Evolutionary conservation across 2,113 vertebrate species (phyloP), one percentile per base, ranked within the genome.

Genomic region (Odontesthes bonariensis): DNA sequence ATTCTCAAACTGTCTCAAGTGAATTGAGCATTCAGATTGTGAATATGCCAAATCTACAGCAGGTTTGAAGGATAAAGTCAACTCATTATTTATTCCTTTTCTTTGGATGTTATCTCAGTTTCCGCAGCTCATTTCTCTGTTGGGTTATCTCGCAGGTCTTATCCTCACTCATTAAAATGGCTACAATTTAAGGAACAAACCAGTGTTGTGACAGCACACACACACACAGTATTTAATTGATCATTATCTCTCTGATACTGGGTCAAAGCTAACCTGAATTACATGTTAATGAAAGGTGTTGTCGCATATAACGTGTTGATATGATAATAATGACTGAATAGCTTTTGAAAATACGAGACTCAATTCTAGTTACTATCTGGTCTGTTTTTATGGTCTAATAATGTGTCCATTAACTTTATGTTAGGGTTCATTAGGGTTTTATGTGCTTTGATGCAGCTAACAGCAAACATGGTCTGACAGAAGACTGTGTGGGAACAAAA

Each of bases 201-300:
- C 22, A 40, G 22, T 17, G 22, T 6, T n/a, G 52, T 20, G 32
- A 46, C 8, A 8, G 44, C 35, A 44, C 23, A 11, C 69, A n/a
- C 56, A 22, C 27, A 40, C 64, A 44, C 46, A 31, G 33, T 49
- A 3, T 65, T 62, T 55, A 14, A 77, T 79, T 44, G 63, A 57
- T 76, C 47, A 73, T 62, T 20, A 61, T 83, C 67, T 76, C 31
- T 57, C 4, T n/a, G 54, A 68, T 19, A 19, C 46, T 17, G 47
- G 69, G 65, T 75, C 59, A 56, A 56, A 55, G 63, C 58, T 32
- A 69, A 73, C 56, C 69, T 73, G 67, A 80, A 82, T 82, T 73
- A 82, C 3, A 33, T 57, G 55, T 44, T 42, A 38, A 31, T 58
- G 35, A 66, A 46, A 79, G n/a, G 31, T 52, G 69, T 38, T 38